Evolutionary conservation across 2,888 invertebrate genomes (phyloP), one percentile per base, ranked within the genome.

Genomic region (Euplexia lucipara): DNA sequence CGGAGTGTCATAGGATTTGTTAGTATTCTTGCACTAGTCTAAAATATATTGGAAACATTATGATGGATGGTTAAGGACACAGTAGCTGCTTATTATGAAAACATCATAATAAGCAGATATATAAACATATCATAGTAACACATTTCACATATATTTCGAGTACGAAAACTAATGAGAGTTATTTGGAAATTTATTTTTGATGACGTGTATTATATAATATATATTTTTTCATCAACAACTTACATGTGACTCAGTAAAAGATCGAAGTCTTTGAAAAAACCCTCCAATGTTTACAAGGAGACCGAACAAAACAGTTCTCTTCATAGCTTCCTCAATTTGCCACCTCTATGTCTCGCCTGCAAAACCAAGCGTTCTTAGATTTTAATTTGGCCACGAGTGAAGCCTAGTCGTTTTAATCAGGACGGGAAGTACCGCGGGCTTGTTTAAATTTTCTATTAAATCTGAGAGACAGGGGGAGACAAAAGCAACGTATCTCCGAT

Each of bases 381-480:
- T 93, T 93, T 92, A 94, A 93, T 94, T 93, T 90, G 87, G 77
- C 81, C 79, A 78, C 83, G 71, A 62, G 83, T 84, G 85, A 86
- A 88, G 87, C 88, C 87, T 87, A 86, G 88, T 87, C 89, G 91
- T 91, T 93, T 94, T 94, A 94, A 94, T 94, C 94, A 93, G 88
- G 81, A 80, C 62, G 58, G 82, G 83, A 84, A 82, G 85, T 82
- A 86, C 86, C 89, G 78, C 88, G 85, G 84, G 82, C 88, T 86
- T 90, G 92, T 92, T 93, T 92, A 88, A 93, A 93, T 94, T 94
- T 94, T 92, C 93, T 92, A 93, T 94, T 95, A 94, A 94, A 83
- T 86, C 86, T 83, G 83, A 85, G 91, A 91, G 90, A 91, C 86
- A 88, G 83, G 86, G 83, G 84, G 87, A 91, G 89, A 93, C 92